phyloP scores from a whole-genome alignment of 2,888 invertebrate genomes.

The Lepas anatifera region DNA sequence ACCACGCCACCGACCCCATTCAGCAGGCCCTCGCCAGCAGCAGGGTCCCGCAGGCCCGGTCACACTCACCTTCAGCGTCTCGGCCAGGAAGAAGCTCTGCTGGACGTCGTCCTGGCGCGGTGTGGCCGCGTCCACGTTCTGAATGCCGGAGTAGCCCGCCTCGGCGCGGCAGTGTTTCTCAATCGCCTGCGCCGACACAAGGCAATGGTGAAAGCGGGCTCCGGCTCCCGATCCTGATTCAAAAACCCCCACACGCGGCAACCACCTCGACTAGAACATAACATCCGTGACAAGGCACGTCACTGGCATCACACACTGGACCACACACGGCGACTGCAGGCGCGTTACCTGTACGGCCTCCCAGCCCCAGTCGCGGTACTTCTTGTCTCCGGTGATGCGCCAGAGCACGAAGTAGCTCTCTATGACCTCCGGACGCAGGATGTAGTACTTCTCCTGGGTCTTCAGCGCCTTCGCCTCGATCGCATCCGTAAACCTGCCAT shows the following conservation, averaged over 20 bases:
- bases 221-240: no score
- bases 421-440: constrained; percentile 87
- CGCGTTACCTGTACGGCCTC: constrained; percentile 77
- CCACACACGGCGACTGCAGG: no score
- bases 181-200: constrained; percentile 35
- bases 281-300: no score
- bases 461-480: constrained; percentile 87
- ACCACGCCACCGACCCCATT: no score
- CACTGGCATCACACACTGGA: no score
- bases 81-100: constrained; percentile 97
- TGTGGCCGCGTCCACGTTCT: constrained; percentile 70
- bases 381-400: constrained; percentile 88
- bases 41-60: no score
- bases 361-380: constrained; percentile 99
- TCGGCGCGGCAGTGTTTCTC: constrained; percentile 82
- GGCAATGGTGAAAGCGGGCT: no score
- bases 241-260: no score
- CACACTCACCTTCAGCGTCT: constrained; percentile 90
- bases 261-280: no score
- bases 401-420: constrained; percentile 97
- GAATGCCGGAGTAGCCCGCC: constrained; percentile 86
- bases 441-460: constrained; percentile 88
- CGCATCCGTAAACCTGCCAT: constrained; percentile 78
- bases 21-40: no score
- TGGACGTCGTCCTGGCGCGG: constrained; percentile 98